Conservation (phyloP, 1,140 invertebrate genomes). For the Musca domestica region DNA sequence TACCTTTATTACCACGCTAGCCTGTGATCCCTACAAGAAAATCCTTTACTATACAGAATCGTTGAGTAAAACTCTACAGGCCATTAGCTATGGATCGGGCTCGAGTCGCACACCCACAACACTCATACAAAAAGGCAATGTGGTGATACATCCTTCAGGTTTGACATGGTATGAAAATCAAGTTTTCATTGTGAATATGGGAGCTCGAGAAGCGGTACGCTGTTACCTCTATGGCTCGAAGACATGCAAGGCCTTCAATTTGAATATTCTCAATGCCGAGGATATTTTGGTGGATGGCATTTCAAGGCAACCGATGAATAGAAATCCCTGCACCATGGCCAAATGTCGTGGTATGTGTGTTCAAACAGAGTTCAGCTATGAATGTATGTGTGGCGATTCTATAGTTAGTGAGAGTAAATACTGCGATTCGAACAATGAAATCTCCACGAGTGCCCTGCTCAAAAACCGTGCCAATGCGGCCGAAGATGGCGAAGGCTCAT, state of each 20-base stretch:
- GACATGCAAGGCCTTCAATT: slow-evolving; percentile 54
- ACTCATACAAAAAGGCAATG: slow-evolving; percentile 55
- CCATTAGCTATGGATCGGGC: slow-evolving; percentile 60
- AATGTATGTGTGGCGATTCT: slow-evolving; percentile 59
- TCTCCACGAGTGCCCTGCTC: slow-evolving; percentile 24
- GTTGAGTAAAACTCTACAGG: slow-evolving; percentile 61
- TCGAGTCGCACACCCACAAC: slow-evolving; percentile 53
- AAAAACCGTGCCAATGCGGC: neutral
- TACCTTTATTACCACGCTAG: slow-evolving; percentile 63
- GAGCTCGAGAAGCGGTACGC: slow-evolving; percentile 55
- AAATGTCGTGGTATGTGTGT: slow-evolving; percentile 61
- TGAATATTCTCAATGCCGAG: slow-evolving; percentile 54
- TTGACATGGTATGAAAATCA: slow-evolving; percentile 64
- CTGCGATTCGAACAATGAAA: slow-evolving; percentile 43
- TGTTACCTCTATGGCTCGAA: slow-evolving; percentile 57
- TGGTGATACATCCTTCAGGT: slow-evolving; percentile 53
- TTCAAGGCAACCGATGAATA: slow-evolving; percentile 56
- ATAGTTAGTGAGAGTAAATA: slow-evolving; percentile 38
- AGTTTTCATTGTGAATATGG: slow-evolving; percentile 58
- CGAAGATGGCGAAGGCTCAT: neutral
- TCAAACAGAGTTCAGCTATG: slow-evolving; percentile 48
- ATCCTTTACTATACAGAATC: slow-evolving; percentile 70
- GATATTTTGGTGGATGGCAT: slow-evolving; percentile 59
- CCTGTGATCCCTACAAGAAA: slow-evolving; percentile 65
- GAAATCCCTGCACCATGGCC: slow-evolving; percentile 55